Percentiles rank a stretch among this genome's conserved stretches.
Conservation (phyloP, 2,797 vertebrate genomes). For the Cynodonichthys magdalenae region DNA sequence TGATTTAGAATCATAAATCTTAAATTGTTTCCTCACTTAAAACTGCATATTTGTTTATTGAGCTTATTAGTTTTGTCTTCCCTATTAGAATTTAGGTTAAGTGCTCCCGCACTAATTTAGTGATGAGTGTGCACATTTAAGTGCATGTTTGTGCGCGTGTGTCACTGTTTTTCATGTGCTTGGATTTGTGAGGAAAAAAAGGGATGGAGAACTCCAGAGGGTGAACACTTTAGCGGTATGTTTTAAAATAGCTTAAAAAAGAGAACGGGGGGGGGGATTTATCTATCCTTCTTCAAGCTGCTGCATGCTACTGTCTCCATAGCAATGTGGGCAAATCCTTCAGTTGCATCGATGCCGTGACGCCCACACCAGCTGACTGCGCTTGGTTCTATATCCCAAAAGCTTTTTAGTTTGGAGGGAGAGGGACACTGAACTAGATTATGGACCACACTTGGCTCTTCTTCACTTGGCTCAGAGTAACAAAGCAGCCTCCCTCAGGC, state of each 20-base stretch:
- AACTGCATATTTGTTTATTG: conserved; percentile 27
- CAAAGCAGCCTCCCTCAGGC: conserved; percentile 62
- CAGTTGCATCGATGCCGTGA: conserved; percentile 46
- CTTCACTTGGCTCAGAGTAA: conserved; percentile 66
- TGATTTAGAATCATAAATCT: conserved; percentile 5
- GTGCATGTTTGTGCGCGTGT: conserved; percentile 13
- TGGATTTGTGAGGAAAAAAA: conserved; percentile 34
- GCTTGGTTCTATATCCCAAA: conserved; percentile 45
- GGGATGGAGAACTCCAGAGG: conserved; percentile 46
- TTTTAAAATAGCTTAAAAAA: conserved; percentile 63
- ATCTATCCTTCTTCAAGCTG: conserved; percentile 49
- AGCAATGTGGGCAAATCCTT: conserved; percentile 50
- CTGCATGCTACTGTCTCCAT: conserved; percentile 60
- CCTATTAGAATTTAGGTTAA: conserved; percentile 8
- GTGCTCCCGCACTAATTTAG: conserved; percentile 9
- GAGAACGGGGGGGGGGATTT: conserved; percentile 33
- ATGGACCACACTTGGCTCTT: conserved; percentile 68
- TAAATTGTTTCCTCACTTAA: conserved; percentile 23
- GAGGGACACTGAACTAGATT: conserved; percentile 71
- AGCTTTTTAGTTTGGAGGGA: conserved; percentile 57
- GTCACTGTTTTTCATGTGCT: conserved; percentile 10
- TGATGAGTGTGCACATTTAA: not conserved
- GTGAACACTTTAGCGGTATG: conserved; percentile 43
- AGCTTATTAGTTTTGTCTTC: conserved; percentile 10
- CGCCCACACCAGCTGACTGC: conserved; percentile 50